Evolutionary conservation across 1,140 invertebrate species (phyloP).

Genomic region (Agraylea sexmaculata): DNA sequence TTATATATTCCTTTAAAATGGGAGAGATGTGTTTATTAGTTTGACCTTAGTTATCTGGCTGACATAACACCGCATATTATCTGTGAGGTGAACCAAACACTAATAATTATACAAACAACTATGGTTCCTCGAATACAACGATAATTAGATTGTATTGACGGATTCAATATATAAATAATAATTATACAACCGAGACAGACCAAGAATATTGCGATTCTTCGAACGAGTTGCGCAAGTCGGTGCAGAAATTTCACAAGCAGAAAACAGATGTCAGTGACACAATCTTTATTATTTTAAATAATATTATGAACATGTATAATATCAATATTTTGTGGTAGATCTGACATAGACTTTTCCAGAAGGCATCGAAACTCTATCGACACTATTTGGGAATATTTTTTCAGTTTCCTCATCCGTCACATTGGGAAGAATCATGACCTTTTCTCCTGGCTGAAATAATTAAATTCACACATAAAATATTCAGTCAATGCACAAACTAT

Average conservation of each 20-base stretch:
- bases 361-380: constrained; percentile 57
- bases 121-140: too few species aligned
- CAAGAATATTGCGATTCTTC: too few species aligned
- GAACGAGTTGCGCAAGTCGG: too few species aligned
- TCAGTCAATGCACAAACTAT: not conserved
- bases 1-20: too few species aligned
- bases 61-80: too few species aligned
- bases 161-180: too few species aligned
- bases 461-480: constrained; percentile 17
- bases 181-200: too few species aligned
- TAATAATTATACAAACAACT: too few species aligned
- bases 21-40: constrained; percentile 15
- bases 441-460: constrained; percentile 53
- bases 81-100: too few species aligned
- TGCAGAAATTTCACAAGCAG: too few species aligned
- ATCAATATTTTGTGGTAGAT: constrained; percentile 56
- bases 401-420: constrained; percentile 58
- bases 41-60: constrained; percentile 19
- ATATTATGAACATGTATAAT: not conserved
- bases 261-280: too few species aligned
- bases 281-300: not conserved
- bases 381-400: constrained; percentile 60
- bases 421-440: constrained; percentile 72
- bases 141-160: too few species aligned
- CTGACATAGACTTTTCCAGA: constrained; percentile 71